These are phyloP conservation scores for Episyrphus balteatus DNA, from an alignment of 1,140 invertebrate genomes.

Conservation along the genomic window DNA sequence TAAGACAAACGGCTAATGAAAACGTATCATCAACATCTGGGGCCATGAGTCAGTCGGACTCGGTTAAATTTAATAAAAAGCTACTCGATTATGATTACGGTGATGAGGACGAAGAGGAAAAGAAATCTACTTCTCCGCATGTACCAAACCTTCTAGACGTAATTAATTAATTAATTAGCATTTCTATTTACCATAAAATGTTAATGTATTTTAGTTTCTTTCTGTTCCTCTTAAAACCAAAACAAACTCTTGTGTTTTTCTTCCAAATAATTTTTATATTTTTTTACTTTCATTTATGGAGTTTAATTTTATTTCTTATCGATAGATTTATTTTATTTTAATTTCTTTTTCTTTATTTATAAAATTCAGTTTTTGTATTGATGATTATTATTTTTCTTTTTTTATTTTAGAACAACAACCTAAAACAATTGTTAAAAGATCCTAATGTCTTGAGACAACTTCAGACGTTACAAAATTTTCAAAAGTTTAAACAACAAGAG, in stretches of 20 bases:
- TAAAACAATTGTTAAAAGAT: slow-evolving; percentile 44
- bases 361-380: background rate
- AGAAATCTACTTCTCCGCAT: slow-evolving; percentile 28
- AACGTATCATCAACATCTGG: background rate
- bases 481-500: slow-evolving; percentile 53
- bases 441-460: slow-evolving; percentile 58
- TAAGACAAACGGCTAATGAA: slow-evolving; percentile 35
- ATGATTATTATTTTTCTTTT: slow-evolving; percentile 1
- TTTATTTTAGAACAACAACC: slow-evolving; percentile 26
- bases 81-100: slow-evolving; percentile 76
- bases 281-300: background rate
- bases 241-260: background rate
- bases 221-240: background rate
- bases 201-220: background rate
- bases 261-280: background rate
- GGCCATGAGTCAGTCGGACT: slow-evolving; percentile 13
- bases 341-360: slow-evolving; percentile 3
- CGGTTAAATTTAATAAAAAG: slow-evolving; percentile 62
- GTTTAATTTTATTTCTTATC: background rate
- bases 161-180: slow-evolving; percentile 1
- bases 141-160: slow-evolving; percentile 1
- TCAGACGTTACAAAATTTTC: slow-evolving; percentile 40
- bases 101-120: slow-evolving; percentile 66
- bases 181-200: background rate
- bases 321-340: slow-evolving; percentile 1